Conservation (phyloP, 1,140 invertebrate genomes). For the Halotydeus destructor region DNA sequence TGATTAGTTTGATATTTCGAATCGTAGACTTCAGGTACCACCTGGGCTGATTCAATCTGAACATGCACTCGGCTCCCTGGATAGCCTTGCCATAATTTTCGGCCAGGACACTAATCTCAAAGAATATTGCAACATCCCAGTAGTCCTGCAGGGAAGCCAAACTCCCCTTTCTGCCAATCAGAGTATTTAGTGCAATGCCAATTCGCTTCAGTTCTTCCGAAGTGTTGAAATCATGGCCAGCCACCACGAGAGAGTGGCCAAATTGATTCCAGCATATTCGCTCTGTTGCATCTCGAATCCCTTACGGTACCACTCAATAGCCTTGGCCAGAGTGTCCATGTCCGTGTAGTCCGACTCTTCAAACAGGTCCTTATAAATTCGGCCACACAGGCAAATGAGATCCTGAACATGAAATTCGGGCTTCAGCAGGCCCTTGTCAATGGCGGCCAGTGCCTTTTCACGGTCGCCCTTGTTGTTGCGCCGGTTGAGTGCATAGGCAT, state of each 20-base stretch:
- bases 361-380: constrained; percentile 98
- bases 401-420: constrained; percentile 81
- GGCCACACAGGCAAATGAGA: constrained; percentile 91
- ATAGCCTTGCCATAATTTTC: constrained; percentile 93
- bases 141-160: constrained; percentile 80
- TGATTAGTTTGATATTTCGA: constrained; percentile 89
- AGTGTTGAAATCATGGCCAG: constrained; percentile 80
- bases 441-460: constrained; percentile 75
- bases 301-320: constrained; percentile 94
- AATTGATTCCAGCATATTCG: constrained; percentile 96
- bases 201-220: constrained; percentile 75
- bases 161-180: constrained; percentile 94
- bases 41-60: constrained; percentile 88
- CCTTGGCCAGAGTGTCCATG: constrained; percentile 41
- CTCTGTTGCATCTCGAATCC: constrained; percentile 95
- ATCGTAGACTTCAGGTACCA: constrained; percentile 97
- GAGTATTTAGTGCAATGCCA: constrained; percentile 80
- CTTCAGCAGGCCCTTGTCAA: constrained; percentile 67
- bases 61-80: constrained; percentile 96
- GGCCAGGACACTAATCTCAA: constrained; percentile 92
- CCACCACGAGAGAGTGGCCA: constrained; percentile 95
- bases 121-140: constrained; percentile 99
- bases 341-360: constrained; percentile 83
- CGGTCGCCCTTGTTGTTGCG: constrained; percentile 82
- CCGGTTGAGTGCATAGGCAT: constrained; percentile 90